Conservation (phyloP, 2,888 invertebrate species). For the Ophioninae sp. region DNA sequence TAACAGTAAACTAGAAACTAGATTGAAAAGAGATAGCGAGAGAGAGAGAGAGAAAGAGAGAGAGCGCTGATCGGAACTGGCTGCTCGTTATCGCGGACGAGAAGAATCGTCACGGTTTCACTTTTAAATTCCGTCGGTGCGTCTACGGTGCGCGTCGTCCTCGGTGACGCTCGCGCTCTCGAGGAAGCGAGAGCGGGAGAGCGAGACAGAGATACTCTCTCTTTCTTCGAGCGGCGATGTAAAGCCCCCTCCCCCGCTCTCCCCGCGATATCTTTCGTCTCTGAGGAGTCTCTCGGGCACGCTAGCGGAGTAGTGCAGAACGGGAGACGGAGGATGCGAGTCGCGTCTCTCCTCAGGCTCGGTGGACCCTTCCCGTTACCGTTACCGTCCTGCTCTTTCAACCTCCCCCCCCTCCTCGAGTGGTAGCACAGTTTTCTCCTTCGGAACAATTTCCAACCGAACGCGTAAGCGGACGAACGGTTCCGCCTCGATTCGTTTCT, state of each 20-base stretch:
- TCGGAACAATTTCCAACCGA: constrained; percentile 36
- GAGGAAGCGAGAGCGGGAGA: constrained; percentile 25
- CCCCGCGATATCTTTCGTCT: constrained; percentile 51
- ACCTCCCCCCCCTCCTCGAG: constrained; percentile 48
- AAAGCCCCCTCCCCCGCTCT: too few relatives aligned
- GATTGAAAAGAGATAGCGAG: not conserved
- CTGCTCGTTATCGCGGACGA: constrained; percentile 44
- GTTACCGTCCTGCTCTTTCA: constrained; percentile 67
- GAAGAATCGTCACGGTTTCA: constrained; percentile 75
- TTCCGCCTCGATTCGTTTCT: constrained; percentile 42
- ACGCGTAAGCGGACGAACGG: not conserved
- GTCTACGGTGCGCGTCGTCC: constrained; percentile 38
- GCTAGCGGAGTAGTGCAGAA: not conserved
- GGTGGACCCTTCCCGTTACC: constrained; percentile 76
- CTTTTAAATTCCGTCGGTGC: constrained; percentile 76
- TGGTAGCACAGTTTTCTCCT: constrained; percentile 67
- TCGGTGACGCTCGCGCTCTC: constrained; percentile 54
- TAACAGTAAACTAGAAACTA: too few relatives aligned
- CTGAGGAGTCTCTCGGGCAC: constrained; percentile 20
- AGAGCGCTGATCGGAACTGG: not conserved
- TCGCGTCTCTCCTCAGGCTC: constrained; percentile 69
- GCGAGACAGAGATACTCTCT: constrained; percentile 10
- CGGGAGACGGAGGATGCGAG: constrained; percentile 7
- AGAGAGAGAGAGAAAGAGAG: not conserved
- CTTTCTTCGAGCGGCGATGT: constrained; percentile 37